Evolutionary conservation across 1,140 invertebrate species (phyloP), one percentile per base, ranked within the genome.

Genomic region (Phymorhynchus buccinoides): DNA sequence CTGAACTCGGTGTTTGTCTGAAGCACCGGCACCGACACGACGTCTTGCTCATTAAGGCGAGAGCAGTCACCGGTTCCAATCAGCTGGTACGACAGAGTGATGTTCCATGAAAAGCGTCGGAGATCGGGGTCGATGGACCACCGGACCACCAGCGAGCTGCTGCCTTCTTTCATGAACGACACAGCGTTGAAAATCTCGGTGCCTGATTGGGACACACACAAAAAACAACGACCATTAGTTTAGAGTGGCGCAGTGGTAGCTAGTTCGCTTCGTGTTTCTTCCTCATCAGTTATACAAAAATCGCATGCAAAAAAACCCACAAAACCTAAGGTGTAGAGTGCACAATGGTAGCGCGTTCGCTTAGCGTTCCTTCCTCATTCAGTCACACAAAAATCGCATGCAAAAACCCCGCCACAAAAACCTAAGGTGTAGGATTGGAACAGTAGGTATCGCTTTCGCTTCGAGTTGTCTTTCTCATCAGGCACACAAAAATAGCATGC

Each of bases 61-160:
- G 83, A 44, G 75, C 89, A 90, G 68, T 89, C 87, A 16, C 88
- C 87, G 18, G 84, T 88, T 1, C 80, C 85, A 1, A 86, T 66
- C 16, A 85, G 77, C 35, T 84, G 84, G 62, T 85, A 86, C 2
- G 86, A 79, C 3, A 89, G 42, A 0, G 44, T 86, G 27, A 89
- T 78, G 52, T 78, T 84, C 52, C 82, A 87, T 9, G 84, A 44
- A n/a, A 87, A 83, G 6, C 79, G 27, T 16, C 56, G 52, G 32
- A 80, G 77, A 35, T 85, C 44, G 37, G 71, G 75, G 27, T 87
- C 82, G 0, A 80, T 35, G 7, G 85, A 39, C 85, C 84, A 89
- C n/a, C 30, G 42, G 48, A 84, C 39, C 16, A 68, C 27, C 18
- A 83, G 18, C 30, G 66, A 39, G 37, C 35, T 73, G 62, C 56